Base-by-base conservation (phyloP, 2,888 invertebrate species). In the Parapristionchus giblindavisi region DNA sequence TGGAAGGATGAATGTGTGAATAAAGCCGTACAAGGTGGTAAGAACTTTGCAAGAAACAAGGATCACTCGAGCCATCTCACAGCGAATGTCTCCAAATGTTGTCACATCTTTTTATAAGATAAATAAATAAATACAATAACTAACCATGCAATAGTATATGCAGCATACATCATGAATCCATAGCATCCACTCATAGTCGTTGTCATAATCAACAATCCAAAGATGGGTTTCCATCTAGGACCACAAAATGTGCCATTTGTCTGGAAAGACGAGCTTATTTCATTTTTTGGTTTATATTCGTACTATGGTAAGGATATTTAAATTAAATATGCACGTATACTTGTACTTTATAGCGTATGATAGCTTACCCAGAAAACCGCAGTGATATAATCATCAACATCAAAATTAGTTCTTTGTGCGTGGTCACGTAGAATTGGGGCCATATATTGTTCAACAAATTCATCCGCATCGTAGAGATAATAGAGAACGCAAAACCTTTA, bases 151-250 rank as follows among this genome's bases (percentile, higher is more conserved):
- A 54, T 71, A 14, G n/a, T 56, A 32, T 3, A 27, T 1, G 70
- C 70, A 1, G 70, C 38, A 27, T 56, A 71, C 0, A 71, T 56
- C 70, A 71, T 71, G 56, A 71, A 71, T 54, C 43, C 38, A n/a
- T 71, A 71, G 24, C 70, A 36, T 3, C 38, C 11, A 27, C 38
- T 56, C 70, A 71, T 71, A 0, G 70, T 71, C 27, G 17, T 2
- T 0, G 70, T 56, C 70, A 71, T 71, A 3, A 71, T n/a, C 0
- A 40, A 11, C 1, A 71, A 38, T 2, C 70, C 70, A 40, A 56
- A 32, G 17, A 71, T 71, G 17, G 70, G 70, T 3, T 24, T 56
- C 70, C 70, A 71, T 54, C 70, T 38, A 32, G 70, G 70, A 14
- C 70, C 70, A n/a, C 11, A 4, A 29, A 70, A 56, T 1, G 70